A percentile compares a stretch with the other conserved stretches of the same genome.
Conservation (phyloP, 2,888 invertebrate species). For the Cheilosia soror region DNA sequence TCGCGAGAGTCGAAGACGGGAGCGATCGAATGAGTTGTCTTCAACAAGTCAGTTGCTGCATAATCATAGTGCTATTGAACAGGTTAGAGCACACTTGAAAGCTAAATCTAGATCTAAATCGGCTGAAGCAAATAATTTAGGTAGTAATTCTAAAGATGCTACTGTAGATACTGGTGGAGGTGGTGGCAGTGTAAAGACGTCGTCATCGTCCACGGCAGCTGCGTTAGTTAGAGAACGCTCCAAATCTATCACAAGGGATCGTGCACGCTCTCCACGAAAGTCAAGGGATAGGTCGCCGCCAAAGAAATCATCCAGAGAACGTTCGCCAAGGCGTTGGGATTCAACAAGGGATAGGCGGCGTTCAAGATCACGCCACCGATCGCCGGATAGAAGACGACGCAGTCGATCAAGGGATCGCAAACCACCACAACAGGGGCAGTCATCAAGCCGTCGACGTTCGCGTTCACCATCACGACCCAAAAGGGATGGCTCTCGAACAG, state of each 20-base stretch:
- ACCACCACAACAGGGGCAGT: conserved; percentile 71
- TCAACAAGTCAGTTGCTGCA: conserved; percentile 63
- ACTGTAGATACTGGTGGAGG: conserved; percentile 62
- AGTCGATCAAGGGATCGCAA: conserved; percentile 78
- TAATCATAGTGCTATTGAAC: conserved; percentile 77
- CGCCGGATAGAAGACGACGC: conserved; percentile 77
- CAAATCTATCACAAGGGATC: conserved; percentile 79
- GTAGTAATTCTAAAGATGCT: conserved; percentile 74
- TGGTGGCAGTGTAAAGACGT: conserved; percentile 38
- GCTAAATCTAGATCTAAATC: conserved; percentile 84
- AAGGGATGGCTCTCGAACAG: conserved; percentile 73
- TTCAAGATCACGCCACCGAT: conserved; percentile 77
- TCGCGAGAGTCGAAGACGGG: conserved; percentile 77
- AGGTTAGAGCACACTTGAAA: conserved; percentile 79
- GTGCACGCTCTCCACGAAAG: conserved; percentile 80
- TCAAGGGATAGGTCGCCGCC: conserved; percentile 81
- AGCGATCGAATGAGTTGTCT: conserved; percentile 76
- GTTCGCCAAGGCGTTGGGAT: conserved; percentile 78
- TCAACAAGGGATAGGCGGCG: conserved; percentile 76
- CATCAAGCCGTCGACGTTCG: conserved; percentile 77
- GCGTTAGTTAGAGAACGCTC: conserved; percentile 79
- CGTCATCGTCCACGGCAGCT: conserved; percentile 49
- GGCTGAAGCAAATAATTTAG: conserved; percentile 79
- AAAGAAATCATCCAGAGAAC: conserved; percentile 79
- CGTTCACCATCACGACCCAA: conserved; percentile 78